These are phyloP conservation scores for Acanthosepion lycidas DNA, from an alignment of 2,888 invertebrate genomes.

Conservation along the genomic window DNA sequence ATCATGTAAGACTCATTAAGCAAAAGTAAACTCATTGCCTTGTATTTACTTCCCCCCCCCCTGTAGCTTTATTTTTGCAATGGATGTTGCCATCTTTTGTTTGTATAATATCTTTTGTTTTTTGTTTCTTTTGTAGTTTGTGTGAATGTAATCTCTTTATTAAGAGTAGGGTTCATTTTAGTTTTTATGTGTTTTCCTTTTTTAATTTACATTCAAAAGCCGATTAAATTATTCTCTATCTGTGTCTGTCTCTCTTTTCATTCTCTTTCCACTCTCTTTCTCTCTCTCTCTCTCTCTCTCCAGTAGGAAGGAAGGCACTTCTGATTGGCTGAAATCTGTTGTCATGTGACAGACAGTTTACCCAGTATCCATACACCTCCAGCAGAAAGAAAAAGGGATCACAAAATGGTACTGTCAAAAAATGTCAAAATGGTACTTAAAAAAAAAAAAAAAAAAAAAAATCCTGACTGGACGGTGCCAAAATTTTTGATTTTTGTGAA, in stretches of 20 bases:
- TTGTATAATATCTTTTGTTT: background rate
- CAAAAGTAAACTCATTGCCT: background rate
- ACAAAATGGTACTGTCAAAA: background rate
- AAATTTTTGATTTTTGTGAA: background rate
- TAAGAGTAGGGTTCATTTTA: background rate
- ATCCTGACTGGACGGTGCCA: background rate
- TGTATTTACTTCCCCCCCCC: too few relatives aligned
- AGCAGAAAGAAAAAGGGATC: constrained; percentile 4
- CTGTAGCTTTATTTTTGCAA: too few relatives aligned
- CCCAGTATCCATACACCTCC: constrained; percentile 33
- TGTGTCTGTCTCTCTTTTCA: background rate
- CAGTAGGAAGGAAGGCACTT: constrained; percentile 33
- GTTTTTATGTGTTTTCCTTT: background rate
- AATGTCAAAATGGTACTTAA: background rate
- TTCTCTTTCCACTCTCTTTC: too few relatives aligned
- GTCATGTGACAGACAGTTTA: background rate
- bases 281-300: background rate
- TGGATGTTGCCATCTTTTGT: too few relatives aligned
- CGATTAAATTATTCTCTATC: background rate
- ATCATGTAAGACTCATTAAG: background rate
- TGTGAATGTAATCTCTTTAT: background rate
- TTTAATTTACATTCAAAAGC: background rate
- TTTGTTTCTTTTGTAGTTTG: background rate
- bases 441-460: background rate
- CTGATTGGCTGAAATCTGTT: constrained; percentile 21